A percentile compares a stretch with the other conserved stretches of the same genome.
Conservation (phyloP, 2,113 vertebrate species). For the Eidolon helvum region DNA sequence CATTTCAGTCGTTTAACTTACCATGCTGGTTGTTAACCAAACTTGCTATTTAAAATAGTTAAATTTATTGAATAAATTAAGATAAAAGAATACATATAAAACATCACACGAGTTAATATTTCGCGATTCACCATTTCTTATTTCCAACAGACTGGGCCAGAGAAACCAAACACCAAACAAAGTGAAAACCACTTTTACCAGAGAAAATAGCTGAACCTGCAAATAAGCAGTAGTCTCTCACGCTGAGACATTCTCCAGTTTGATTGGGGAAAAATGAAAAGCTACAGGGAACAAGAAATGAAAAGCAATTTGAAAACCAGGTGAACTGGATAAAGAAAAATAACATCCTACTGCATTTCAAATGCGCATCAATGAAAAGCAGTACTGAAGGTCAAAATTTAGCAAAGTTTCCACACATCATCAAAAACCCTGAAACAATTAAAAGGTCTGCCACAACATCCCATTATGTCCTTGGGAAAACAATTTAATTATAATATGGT, state of each 20-base stretch:
- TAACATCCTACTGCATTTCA: background rate
- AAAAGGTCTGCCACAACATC: background rate
- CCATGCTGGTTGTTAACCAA: background rate
- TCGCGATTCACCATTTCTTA: background rate
- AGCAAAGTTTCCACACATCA: background rate
- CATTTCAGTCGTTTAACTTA: background rate
- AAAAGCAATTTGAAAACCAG: slow-evolving; percentile 62
- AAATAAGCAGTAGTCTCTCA: slow-evolving; percentile 38
- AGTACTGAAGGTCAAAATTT: background rate
- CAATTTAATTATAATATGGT: background rate
- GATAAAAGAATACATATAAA: background rate
- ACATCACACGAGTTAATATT: background rate
- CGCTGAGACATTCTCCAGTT: slow-evolving; percentile 48
- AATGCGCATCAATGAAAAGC: background rate
- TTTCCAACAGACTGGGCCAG: background rate
- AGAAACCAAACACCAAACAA: background rate
- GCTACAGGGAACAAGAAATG: slow-evolving; percentile 25
- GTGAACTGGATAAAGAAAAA: slow-evolving; percentile 32
- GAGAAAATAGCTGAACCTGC: slow-evolving; percentile 45
- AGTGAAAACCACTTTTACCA: slow-evolving; percentile 42
- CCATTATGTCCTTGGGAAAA: background rate
- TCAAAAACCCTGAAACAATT: background rate
- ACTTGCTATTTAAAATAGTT: background rate
- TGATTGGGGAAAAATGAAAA: slow-evolving; percentile 58
- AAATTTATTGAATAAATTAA: background rate